Evolutionary conservation across 2,113 vertebrate genomes (phyloP), one percentile per base, ranked within the genome.

Genomic region (Anoplopoma fimbria): DNA sequence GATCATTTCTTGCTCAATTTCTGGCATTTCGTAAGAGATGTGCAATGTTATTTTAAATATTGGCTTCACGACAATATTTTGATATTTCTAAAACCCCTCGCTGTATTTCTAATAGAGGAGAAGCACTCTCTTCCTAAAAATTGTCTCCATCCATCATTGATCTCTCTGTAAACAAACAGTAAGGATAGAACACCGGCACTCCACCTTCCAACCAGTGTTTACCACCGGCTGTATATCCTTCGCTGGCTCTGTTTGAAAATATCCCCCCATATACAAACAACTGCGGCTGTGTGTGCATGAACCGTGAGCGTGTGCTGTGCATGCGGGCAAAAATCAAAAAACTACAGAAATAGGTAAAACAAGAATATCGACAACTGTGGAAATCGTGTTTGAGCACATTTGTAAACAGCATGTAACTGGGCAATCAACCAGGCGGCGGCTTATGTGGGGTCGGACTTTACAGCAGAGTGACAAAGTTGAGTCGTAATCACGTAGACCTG

Each of bases 201-300:
- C 88, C 86, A 92, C 89, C 92, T 89, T 86, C 65, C 67, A 88
- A 82, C 79, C 77, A 0, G 19, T 93, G 93, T 94, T 94, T 94
- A 94, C 91, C 81, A 67, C 81, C 55, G 33, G 80, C 90, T 93
- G 90, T 94, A 92, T 92, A 93, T 91, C 91, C 88, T 92, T 83
- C 83, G 47, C 77, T 77, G 85, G 82, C 65, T 89, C 82, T 86
- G 88, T 93, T 93, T 93, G 89, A 93, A 91, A 93, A 92, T 88
- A 92, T 78, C 86, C 85, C 79, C 10, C 2, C 80, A 85, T 87
- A 90, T 90, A 88, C 91, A 93, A 92, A 93, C 93, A 93, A 91
- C 68, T 47, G 79, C 7, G 72, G 77, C 84, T 60, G 77, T 81
- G 63, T 87, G 86, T 82, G 82, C 70, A 83, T 69, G 79, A 75